A percentile compares a stretch with the other conserved stretches of the same genome.
These are phyloP conservation scores for Cirrhinus molitorella DNA, from an alignment of 2,797 vertebrate species.

Conservation along the genomic window DNA sequence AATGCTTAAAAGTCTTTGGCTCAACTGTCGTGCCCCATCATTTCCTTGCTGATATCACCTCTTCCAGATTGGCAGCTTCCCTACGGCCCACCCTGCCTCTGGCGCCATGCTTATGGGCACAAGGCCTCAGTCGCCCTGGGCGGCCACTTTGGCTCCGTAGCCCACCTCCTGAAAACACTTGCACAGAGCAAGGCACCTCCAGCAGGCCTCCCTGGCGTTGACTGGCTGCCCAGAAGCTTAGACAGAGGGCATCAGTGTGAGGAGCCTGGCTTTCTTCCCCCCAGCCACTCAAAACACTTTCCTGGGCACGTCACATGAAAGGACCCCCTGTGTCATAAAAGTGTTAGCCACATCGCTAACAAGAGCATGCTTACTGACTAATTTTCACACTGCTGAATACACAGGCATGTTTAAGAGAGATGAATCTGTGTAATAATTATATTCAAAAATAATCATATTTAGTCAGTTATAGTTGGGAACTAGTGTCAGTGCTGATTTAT, in stretches of 20 bases:
- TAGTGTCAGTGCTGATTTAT: neutral
- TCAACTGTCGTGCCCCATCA: slow-evolving; percentile 27
- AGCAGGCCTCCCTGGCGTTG: slow-evolving; percentile 81
- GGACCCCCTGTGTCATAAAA: slow-evolving; percentile 82
- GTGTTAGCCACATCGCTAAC: slow-evolving; percentile 71
- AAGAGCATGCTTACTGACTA: slow-evolving; percentile 39
- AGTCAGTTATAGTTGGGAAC: slow-evolving; percentile 14
- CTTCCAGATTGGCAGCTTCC: slow-evolving; percentile 50
- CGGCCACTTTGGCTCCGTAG: slow-evolving; percentile 78
- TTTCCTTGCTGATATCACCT: slow-evolving; percentile 50
- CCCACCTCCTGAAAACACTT: slow-evolving; percentile 75
- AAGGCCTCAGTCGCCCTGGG: slow-evolving; percentile 76
- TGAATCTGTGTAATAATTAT: neutral
- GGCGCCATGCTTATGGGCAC: slow-evolving; percentile 68
- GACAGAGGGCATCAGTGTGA: slow-evolving; percentile 85
- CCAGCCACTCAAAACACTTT: slow-evolving; percentile 83
- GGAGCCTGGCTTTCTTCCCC: slow-evolving; percentile 81
- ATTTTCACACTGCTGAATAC: slow-evolving; percentile 39
- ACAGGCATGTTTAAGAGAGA: neutral
- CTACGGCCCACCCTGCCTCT: slow-evolving; percentile 57
- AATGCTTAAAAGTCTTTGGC: slow-evolving; percentile 27
- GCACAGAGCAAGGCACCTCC: slow-evolving; percentile 79
- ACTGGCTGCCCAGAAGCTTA: slow-evolving; percentile 81
- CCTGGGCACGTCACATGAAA: slow-evolving; percentile 83
- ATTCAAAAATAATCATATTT: slow-evolving; percentile 11